Evolutionary conservation across 2,888 invertebrate genomes (phyloP).

Genomic region (Noctua janthe): DNA sequence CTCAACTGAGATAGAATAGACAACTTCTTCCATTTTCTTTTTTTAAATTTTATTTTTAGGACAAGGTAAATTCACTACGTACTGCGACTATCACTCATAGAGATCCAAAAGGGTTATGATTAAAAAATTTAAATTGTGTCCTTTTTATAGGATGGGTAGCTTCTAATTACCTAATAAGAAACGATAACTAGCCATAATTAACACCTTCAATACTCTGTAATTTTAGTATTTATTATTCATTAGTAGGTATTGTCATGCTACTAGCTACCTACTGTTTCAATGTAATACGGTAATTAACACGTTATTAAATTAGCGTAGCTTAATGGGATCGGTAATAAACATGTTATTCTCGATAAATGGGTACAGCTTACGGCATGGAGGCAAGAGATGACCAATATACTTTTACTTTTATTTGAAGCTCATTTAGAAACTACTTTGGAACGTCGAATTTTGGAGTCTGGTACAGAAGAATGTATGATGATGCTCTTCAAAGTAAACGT

Average conservation of each 20-base stretch:
- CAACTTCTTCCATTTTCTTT: conserved; percentile 45
- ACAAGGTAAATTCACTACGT: background rate
- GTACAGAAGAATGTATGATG: too few relatives aligned
- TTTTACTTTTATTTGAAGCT: background rate
- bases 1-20: conserved; percentile 33
- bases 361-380: background rate
- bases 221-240: too few relatives aligned
- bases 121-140: background rate
- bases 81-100: conserved; percentile 2
- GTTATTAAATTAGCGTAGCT: conserved; percentile 3
- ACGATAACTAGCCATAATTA: conserved; percentile 1
- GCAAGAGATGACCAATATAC: background rate
- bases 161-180: conserved; percentile 13
- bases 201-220: background rate
- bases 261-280: background rate
- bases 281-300: background rate
- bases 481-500: too few relatives aligned
- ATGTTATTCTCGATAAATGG: conserved; percentile 10
- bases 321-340: conserved; percentile 20
- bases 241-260: background rate
- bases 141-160: conserved; percentile 5
- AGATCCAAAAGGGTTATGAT: conserved; percentile 12
- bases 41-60: too few relatives aligned
- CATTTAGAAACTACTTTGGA: conserved; percentile 1
- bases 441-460: too few relatives aligned